phyloP scores from a whole-genome alignment of 2,797 vertebrate genomes.

The Dryobates pubescens region DNA sequence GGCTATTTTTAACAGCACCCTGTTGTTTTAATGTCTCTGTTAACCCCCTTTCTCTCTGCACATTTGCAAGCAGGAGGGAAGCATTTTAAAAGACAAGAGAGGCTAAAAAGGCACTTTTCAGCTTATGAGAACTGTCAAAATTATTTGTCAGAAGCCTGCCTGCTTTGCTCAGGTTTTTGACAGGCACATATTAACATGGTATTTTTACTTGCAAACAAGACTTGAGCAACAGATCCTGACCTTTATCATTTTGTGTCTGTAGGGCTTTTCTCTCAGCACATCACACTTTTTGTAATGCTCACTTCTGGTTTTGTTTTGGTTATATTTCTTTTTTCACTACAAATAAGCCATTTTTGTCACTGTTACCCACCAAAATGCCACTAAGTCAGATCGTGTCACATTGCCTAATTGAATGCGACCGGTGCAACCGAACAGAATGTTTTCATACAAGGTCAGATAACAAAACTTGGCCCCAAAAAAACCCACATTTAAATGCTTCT shows the following conservation, averaged over 20 bases:
- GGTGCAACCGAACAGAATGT: background rate
- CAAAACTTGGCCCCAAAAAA: background rate
- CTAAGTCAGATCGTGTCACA: background rate
- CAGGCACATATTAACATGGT: background rate
- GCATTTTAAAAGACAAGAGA: background rate
- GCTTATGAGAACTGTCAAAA: background rate
- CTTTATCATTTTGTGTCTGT: slow-evolving; percentile 23
- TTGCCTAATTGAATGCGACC: background rate
- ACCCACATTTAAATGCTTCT: background rate
- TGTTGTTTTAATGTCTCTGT: background rate
- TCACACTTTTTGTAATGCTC: background rate
- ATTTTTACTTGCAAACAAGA: slow-evolving; percentile 45
- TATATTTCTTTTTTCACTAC: background rate
- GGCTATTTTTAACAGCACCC: slow-evolving; percentile 8
- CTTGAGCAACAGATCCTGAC: slow-evolving; percentile 21
- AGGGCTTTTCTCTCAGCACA: background rate
- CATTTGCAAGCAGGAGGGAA: background rate
- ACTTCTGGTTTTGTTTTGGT: background rate
- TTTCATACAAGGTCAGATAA: background rate
- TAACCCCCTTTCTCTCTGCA: background rate
- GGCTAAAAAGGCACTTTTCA: background rate
- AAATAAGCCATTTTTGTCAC: background rate
- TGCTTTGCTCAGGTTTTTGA: background rate
- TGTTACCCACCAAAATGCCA: slow-evolving; percentile 16
- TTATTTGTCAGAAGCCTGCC: slow-evolving; percentile 6